Percentiles rank a stretch among this genome's conserved stretches.
Conservation (phyloP, 2,888 invertebrate species). For the Macrophya alboannulata region DNA sequence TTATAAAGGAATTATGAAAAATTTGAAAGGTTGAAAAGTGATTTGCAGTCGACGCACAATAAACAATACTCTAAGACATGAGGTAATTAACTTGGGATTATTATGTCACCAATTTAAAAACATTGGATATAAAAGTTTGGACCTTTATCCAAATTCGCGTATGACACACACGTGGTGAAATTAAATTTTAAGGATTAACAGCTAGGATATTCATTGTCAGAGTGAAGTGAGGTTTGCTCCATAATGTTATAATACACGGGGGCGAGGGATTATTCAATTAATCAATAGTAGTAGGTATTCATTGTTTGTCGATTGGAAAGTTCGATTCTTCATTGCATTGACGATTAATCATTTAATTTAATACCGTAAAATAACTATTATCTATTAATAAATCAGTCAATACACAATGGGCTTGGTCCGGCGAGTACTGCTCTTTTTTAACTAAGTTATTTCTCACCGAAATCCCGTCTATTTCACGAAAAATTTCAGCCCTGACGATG, state of each 20-base stretch:
- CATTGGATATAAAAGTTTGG: constrained; percentile 20
- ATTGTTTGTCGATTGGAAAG: neutral
- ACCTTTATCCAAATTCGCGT: constrained; percentile 33
- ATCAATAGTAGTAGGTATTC: neutral
- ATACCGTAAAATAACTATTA: constrained; percentile 40
- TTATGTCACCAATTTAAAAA: constrained; percentile 1
- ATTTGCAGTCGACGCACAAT: constrained; percentile 36
- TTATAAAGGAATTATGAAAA: neutral
- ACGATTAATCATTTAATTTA: constrained; percentile 20
- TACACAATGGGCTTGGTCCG: constrained; percentile 74
- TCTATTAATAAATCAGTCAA: constrained; percentile 68
- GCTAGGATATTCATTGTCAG: constrained; percentile 9
- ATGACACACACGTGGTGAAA: constrained; percentile 18
- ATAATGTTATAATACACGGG: constrained; percentile 2
- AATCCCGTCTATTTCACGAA: constrained; percentile 77
- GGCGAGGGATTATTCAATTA: neutral
- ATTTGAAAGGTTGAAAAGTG: neutral
- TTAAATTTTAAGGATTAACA: constrained; percentile 31
- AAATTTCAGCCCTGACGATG: constrained; percentile 76
- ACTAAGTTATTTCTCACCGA: constrained; percentile 62
- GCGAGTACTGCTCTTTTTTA: constrained; percentile 60
- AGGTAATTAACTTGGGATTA: constrained; percentile 45
- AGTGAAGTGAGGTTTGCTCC: constrained; percentile 30
- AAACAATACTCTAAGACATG: constrained; percentile 37
- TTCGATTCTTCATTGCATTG: neutral